Conservation (phyloP, 2,888 invertebrate genomes). For the Spialia ferax region DNA sequence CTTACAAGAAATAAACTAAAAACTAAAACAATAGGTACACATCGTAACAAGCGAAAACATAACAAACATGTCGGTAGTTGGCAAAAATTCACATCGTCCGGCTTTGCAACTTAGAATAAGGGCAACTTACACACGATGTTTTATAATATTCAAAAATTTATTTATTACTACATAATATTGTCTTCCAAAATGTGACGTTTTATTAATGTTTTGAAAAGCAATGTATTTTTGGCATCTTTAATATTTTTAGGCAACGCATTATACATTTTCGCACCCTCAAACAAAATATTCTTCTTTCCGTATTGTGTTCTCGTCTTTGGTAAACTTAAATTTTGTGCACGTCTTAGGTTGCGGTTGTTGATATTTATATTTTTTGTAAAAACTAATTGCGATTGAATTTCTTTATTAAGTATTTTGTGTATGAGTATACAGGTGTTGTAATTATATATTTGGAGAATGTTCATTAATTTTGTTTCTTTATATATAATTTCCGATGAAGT, state of each 20-base stretch:
- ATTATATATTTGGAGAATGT: background rate
- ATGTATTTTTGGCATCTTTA: background rate
- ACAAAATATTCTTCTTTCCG: background rate
- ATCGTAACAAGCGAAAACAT: too few relatives aligned
- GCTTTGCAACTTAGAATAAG: background rate
- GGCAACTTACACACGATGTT: background rate
- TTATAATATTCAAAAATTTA: background rate
- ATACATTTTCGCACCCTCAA: background rate
- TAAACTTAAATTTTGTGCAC: conserved; percentile 4
- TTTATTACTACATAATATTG: too few relatives aligned
- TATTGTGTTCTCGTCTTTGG: conserved; percentile 2
- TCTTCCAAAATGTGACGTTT: conserved; percentile 4
- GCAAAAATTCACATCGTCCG: too few relatives aligned
- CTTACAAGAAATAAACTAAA: too few relatives aligned
- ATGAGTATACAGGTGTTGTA: too few relatives aligned
- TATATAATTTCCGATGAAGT: background rate
- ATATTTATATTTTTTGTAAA: background rate
- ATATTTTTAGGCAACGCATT: conserved; percentile 1
- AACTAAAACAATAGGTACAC: too few relatives aligned
- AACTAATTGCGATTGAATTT: background rate
- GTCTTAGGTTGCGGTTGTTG: background rate
- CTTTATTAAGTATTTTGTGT: background rate
- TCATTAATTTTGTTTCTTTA: conserved; percentile 4
- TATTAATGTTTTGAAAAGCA: background rate
- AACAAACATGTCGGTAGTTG: too few relatives aligned